Evolutionary conservation across 2,113 vertebrate genomes (phyloP), one percentile per base, ranked within the genome.

Genomic region (Syrmaticus mikado): DNA sequence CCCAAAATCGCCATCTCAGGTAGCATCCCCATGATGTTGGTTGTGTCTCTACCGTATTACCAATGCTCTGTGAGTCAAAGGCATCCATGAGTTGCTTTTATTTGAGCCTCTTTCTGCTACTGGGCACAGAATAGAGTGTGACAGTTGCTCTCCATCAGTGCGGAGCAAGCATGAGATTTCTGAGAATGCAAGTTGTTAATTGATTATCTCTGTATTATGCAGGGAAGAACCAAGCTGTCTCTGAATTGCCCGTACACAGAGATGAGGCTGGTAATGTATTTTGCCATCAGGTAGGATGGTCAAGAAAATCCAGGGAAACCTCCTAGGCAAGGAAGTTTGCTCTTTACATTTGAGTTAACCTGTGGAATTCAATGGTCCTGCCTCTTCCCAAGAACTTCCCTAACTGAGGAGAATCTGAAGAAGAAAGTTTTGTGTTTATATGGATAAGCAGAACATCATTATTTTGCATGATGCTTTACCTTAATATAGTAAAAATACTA

Each of bases 1-100:
- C 94, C 99, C 99, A 80, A 99, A 99, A 97, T 99, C 99, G 90
- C 99, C 99, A 0, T 99, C 99, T 96, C 99, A 99, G 99, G 99
- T 99, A 98, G 96, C 86, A 89, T 87, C 30, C 55, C 30, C 6
- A 15, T 77, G 94, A 41, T 18, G 36, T 38, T 91, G 82, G 76
- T 57, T 12, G 0, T 61, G 48, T 77, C 72, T 82, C 43, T 62
- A n/a, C 22, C 43, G 30, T 62, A 38, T 65, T 41, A 66, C 20
- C 3, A 0, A 38, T 87, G 27, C 34, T 89, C 36, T 10, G 13
- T 48, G 85, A 64, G 52, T 90, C 67, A 55, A 68, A 85, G 43
- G n/a, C 25, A 13, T 46, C 61, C 53, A 60, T 41, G 24, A 60
- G 41, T 38, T 85, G 58, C 34, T 58, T n/a, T 41, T 73, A 60